phyloP scores from a whole-genome alignment of 1,140 invertebrate species.

The Gryllus bimaculatus region DNA sequence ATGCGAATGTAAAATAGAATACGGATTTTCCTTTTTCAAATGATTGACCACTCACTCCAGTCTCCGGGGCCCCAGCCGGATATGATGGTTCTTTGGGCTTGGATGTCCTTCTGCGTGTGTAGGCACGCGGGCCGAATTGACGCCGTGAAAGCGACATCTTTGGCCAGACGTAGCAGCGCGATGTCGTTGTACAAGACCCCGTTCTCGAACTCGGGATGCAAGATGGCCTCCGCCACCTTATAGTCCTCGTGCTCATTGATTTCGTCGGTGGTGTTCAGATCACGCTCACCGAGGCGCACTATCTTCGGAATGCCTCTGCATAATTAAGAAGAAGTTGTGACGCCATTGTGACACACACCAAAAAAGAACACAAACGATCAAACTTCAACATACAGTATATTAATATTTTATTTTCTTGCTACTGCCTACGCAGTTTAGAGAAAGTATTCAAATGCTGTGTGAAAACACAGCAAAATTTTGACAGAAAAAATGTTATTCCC shows the following conservation, averaged over 20 bases:
- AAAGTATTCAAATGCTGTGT: no score
- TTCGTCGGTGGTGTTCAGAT: constrained; percentile 24
- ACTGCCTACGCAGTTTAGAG: no score
- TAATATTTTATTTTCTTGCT: no score
- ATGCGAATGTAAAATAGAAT: no score
- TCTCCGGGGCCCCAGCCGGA: constrained; percentile 10
- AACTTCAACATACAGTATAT: no score
- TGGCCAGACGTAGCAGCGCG: constrained; percentile 41
- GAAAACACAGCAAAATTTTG: no score
- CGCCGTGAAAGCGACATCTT: constrained; percentile 29
- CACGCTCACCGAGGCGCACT: constrained; percentile 34
- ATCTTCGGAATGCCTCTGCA: constrained; percentile 22
- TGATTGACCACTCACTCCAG: constrained; percentile 4
- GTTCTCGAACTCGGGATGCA: constrained; percentile 37
- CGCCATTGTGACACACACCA: no score
- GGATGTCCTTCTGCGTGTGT: constrained; percentile 29
- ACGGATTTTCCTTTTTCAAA: no score
- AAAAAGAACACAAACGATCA: no score
- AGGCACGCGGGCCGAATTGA: constrained; percentile 39
- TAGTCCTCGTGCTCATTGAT: constrained; percentile 30
- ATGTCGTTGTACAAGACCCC: constrained; percentile 46
- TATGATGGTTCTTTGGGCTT: constrained; percentile 26
- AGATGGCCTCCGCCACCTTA: constrained; percentile 28
- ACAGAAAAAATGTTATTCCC: no score
- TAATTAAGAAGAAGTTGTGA: no score